Evolutionary conservation across 1,140 invertebrate genomes (phyloP), one percentile per base, ranked within the genome.

Genomic region (Drosophila sucinea): DNA sequence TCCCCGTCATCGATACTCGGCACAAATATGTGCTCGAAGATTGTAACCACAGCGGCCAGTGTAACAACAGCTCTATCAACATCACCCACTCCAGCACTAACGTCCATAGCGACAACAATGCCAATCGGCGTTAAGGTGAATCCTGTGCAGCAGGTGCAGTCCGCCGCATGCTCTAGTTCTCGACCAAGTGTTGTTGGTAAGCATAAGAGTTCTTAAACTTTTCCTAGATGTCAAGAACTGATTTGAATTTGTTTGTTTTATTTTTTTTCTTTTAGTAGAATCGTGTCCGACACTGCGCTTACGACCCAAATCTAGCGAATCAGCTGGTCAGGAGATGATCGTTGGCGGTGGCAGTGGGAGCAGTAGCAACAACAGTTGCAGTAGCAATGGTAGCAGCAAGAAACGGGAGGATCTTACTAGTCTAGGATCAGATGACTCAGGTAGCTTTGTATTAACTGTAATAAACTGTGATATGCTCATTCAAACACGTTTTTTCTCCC

Each of bases 401-500:
- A 92, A 95, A 79, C 93, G 94, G 35, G 95, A 95, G 74, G 95
- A 96, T 91, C 93, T 96, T 41, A 95, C 95, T 30, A 96, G 95
- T 81, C 92, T 97, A 6, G 96, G 96, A 11, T 97, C 97, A 0
- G 97, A 97, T 91, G 97, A 98, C 92, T 97, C 96, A 11, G 94
- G 94, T 92, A 76, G 60, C 64, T 66, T 60, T 67, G 65, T 51
- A 60, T 81, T 69, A 29, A 58, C 29, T 47, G n/a, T 35, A 35
- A n/a, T 35, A 11, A 70, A 64, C 17, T 68, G 27, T 94, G 93
- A 76, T 6, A 41, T 63, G 10, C 40, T 62, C 47, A 70, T 64
- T 55, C 3, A 57, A 60, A 60, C 64, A 75, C 60, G 17, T 32
- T 56, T 35, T 56, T 33, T 30, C 27, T 11, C 47, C 29, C 33